Evolutionary conservation across 2,113 vertebrate genomes (phyloP).

Genomic region (Antennarius striatus): DNA sequence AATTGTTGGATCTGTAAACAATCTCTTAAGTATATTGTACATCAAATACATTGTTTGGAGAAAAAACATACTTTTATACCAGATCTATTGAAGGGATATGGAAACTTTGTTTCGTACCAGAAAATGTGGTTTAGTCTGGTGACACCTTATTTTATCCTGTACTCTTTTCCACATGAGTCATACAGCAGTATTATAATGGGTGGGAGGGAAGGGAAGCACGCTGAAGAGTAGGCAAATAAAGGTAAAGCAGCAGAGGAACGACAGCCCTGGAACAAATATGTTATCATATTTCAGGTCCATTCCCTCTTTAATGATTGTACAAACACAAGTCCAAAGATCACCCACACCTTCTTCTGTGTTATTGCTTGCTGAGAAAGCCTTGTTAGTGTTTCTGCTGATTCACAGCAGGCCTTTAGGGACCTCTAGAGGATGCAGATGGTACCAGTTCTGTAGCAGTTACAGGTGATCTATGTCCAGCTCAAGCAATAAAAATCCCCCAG

Average conservation of each 20-base stretch:
- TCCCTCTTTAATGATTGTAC: slow-evolving; percentile 48
- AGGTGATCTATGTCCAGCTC: slow-evolving; percentile 17
- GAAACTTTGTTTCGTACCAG: slow-evolving; percentile 2
- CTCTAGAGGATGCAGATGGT: slow-evolving; percentile 58
- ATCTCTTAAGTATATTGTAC: neutral
- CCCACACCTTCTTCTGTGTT: slow-evolving; percentile 18
- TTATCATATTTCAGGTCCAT: slow-evolving; percentile 44
- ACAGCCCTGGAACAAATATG: slow-evolving; percentile 9
- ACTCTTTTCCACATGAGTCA: slow-evolving; percentile 60
- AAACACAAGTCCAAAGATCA: slow-evolving; percentile 70
- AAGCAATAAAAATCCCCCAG: slow-evolving; percentile 26
- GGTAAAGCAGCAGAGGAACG: slow-evolving; percentile 41
- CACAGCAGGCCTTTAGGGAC: slow-evolving; percentile 53
- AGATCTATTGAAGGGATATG: neutral
- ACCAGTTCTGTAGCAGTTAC: slow-evolving; percentile 23
- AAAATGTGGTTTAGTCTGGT: slow-evolving; percentile 21
- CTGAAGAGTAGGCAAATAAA: slow-evolving; percentile 32
- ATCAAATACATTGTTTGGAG: neutral
- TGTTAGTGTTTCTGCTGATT: slow-evolving; percentile 49
- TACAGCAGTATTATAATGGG: slow-evolving; percentile 32
- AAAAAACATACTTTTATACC: neutral
- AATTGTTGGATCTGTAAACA: slow-evolving; percentile 8
- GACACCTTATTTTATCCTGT: slow-evolving; percentile 37
- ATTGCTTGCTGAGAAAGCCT: slow-evolving; percentile 15
- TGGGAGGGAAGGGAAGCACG: slow-evolving; percentile 16